Conservation (phyloP, 1,140 invertebrate species). For the Rhopalosiphum maidis region DNA sequence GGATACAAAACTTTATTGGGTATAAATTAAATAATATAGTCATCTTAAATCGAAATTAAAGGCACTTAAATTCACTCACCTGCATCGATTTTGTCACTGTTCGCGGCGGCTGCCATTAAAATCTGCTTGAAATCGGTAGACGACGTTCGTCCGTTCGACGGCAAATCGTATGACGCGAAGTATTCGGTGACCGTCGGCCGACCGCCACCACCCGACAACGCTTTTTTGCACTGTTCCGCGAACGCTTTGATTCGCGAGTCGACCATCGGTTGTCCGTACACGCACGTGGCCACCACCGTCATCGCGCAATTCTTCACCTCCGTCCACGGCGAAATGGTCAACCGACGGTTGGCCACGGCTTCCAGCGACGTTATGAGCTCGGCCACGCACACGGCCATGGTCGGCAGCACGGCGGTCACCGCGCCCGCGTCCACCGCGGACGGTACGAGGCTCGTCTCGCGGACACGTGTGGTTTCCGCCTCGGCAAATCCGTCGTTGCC, state of each 20-base stretch:
- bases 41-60: neutral
- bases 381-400: neutral
- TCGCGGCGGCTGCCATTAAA: neutral
- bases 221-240: conserved; percentile 12
- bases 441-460: neutral
- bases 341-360: conserved; percentile 23
- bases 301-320: neutral
- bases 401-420: neutral
- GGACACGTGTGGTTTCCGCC: neutral
- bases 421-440: neutral
- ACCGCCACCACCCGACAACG: neutral
- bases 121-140: conserved; percentile 14
- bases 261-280: conserved; percentile 34
- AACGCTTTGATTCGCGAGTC: conserved; percentile 33
- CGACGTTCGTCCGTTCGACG: neutral
- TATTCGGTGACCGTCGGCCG: neutral
- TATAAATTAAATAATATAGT: neutral
- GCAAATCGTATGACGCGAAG: neutral
- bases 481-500: conserved; percentile 32
- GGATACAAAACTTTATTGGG: neutral
- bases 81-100: neutral
- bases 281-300: conserved; percentile 34
- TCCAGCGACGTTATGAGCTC: conserved; percentile 34
- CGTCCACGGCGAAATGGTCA: conserved; percentile 21
- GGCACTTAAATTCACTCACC: neutral